Conservation (phyloP, 2,797 vertebrate genomes). For the Phrynocephalus guinanensis region DNA sequence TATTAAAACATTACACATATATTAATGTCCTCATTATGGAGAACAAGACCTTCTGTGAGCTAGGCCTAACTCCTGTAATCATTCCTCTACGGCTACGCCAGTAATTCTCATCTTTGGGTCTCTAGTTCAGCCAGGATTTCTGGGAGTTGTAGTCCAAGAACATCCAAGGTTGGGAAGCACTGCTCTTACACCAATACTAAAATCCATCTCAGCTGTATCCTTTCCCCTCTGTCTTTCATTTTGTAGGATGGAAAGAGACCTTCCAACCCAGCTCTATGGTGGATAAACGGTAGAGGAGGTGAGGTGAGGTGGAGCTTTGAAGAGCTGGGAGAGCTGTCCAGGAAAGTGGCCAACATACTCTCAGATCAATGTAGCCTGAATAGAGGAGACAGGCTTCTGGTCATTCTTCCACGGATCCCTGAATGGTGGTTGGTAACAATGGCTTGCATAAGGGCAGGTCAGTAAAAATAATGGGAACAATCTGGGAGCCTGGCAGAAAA, state of each 20-base stretch:
- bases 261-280: constrained; percentile 83
- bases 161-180: not conserved
- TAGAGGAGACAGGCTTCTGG: constrained; percentile 77
- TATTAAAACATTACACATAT: too few species aligned
- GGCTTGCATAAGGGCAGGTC: constrained; percentile 85
- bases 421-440: constrained; percentile 87
- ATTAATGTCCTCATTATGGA: too few species aligned
- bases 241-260: constrained; percentile 75
- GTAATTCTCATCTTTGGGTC: too few species aligned
- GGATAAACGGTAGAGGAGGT: constrained; percentile 73
- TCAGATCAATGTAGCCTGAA: constrained; percentile 74
- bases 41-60: too few species aligned
- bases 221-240: not conserved
- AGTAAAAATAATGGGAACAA: constrained; percentile 29
- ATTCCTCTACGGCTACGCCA: too few species aligned
- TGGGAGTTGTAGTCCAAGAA: too few species aligned
- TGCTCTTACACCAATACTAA: constrained; percentile 1
- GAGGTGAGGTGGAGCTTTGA: constrained; percentile 86
- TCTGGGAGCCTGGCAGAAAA: not conserved
- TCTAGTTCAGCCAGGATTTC: too few species aligned
- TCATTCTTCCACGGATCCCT: constrained; percentile 81
- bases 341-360: constrained; percentile 81
- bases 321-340: constrained; percentile 80
- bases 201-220: too few species aligned
- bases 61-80: too few species aligned